These are phyloP conservation scores for Aegotheles bennettii DNA, from an alignment of 2,113 vertebrate genomes.

Conservation along the genomic window DNA sequence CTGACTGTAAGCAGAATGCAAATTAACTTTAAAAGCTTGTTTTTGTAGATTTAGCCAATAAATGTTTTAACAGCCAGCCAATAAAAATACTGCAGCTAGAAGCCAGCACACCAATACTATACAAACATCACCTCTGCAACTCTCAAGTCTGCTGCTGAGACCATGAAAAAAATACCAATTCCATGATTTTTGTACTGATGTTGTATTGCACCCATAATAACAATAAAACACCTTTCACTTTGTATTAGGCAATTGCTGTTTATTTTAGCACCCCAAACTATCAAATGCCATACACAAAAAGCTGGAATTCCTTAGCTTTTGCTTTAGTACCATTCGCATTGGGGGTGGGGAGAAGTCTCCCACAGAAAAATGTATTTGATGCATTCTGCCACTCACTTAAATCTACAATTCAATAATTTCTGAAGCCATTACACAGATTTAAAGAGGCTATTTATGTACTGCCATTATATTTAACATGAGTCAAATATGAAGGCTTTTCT, in stretches of 20 bases:
- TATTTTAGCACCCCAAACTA: not conserved
- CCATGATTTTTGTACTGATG: not conserved
- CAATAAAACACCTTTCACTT: not conserved
- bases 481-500: not conserved
- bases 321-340: not conserved
- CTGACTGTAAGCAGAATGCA: not conserved
- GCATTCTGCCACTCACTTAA: not conserved
- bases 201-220: not conserved
- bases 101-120: not conserved
- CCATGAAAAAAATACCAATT: not conserved
- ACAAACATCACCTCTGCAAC: not conserved
- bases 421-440: not conserved
- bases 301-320: not conserved
- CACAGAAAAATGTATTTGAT: not conserved
- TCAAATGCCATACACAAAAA: not conserved
- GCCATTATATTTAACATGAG: not conserved
- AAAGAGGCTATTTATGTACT: not conserved
- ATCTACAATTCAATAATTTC: not conserved
- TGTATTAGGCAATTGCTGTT: not conserved
- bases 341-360: not conserved
- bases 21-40: not conserved
- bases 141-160: not conserved
- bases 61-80: not conserved
- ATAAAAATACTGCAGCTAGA: not conserved
- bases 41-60: not conserved